Base-by-base conservation (phyloP, 1,140 invertebrate genomes). In the Drosophila sp. region DNA sequence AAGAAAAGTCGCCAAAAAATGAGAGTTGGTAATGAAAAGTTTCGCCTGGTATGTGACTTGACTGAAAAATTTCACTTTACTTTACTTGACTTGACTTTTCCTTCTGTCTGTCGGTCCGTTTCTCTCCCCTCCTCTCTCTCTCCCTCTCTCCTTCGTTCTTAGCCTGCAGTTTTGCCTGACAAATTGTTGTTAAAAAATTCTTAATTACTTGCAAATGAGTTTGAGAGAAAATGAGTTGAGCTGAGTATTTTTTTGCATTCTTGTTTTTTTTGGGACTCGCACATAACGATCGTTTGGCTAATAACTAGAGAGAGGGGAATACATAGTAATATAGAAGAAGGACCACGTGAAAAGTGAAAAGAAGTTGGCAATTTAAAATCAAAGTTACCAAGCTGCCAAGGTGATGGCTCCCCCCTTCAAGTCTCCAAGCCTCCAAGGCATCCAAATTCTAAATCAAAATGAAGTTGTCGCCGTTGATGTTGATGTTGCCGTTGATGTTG, bases 201-300 rank as follows among this genome's bases (percentile, higher is more conserved):
- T 50, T 84, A 84, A 84, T 84, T 80, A 80, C 70, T 77, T 74
- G 75, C 70, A 78, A 79, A 82, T 80, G 78, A 74, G 80, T 74
- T 80, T 41, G 54, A 27, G 40, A 7, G 61, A 50, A 70, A 70
- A 69, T 47, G 44, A 50, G 44, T 50, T 50, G 44, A 47, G 44
- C 17, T 47, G 17, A 44, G 41, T 44, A 11, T 38, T 38, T 33
- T 33, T 33, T 33, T 33, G 17, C 17, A 17, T 17, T 17, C 32
- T 33, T 33, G 32, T 33, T 5, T 38, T 10, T 44, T 23, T 44
- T 44, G 5, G 44, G 44, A 47, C 44, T 2, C 7, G 10, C 7
- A 27, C 72, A 66, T 55, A 62, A 35, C 68, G 67, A 73, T 76
- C 72, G 79, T 79, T 79, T 66, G 44, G 57, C 70, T 78, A 85